Base-by-base conservation (phyloP, 2,113 vertebrate species). In the Petromus typicus region DNA sequence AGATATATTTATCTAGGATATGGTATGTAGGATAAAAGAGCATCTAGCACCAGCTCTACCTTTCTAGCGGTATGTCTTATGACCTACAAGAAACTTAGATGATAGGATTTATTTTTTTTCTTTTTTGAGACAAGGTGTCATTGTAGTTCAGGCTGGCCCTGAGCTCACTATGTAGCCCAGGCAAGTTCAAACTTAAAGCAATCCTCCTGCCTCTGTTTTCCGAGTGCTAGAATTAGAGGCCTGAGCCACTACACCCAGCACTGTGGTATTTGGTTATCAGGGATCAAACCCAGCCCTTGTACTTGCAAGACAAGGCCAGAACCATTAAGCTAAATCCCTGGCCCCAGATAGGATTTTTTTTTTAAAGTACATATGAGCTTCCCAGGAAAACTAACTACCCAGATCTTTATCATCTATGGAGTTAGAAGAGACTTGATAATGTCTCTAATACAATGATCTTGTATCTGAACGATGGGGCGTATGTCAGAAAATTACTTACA, bases 1-100 rank as follows among this genome's bases (percentile, higher is more conserved):
- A 96, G 86, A 81, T 94, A 89, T 75, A 90, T 91, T 91, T 96
- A 79, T 94, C 45, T 56, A 73, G 40, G 27, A 56, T 57, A n/a
- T 17, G 61, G 37, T 76, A 92, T 45, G 34, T 37, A 76, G 40
- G 37, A 81, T 90, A 95, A 97, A 96, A 84, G 93, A 89, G 23
- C 88, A 96, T 59, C 64, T 59, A 10, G 40, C 20, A 73, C 56
- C 88, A 93, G 43, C 9, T 86, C 63, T 93, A 93, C 80, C 69
- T 93, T 95, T 37, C 66, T 37, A 10, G 30, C n/a, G 34, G 22
- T 37, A 37, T 66, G 40, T 80, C 86, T 88, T 78, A 22, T 45
- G 59, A 56, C 56, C 76, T 7, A 23, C 12, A 75, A 78, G 45
- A 88, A 89, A 86, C 8, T 78, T 13, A n/a, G 17, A 64, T 22